phyloP scores from a whole-genome alignment of 2,113 vertebrate genomes.

The Vulpes ferrilata region DNA sequence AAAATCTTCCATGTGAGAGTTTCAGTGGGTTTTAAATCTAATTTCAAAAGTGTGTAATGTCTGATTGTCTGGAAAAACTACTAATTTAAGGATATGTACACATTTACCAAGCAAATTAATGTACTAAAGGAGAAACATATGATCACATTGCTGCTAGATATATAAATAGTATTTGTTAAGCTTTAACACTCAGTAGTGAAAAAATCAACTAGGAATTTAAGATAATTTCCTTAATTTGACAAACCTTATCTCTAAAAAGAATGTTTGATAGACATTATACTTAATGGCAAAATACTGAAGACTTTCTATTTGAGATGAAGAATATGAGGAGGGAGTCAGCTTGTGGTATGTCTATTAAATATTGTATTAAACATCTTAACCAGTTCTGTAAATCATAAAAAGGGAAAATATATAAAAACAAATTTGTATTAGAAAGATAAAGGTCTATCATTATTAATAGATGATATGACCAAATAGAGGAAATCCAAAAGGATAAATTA shows the following conservation, averaged over 20 bases:
- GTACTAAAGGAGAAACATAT: not conserved
- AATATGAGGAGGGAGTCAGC: not conserved
- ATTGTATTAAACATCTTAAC: not conserved
- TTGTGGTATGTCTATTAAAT: not conserved
- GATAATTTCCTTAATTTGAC: not conserved
- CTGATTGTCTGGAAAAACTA: not conserved
- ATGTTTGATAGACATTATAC: not conserved
- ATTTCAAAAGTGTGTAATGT: not conserved
- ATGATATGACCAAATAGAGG: not conserved
- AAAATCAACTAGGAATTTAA: not conserved
- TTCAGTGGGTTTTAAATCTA: not conserved
- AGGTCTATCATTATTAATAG: not conserved
- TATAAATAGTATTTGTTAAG: not conserved
- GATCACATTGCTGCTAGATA: not conserved
- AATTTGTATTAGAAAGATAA: not conserved
- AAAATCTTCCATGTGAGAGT: not conserved
- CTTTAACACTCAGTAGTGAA: not conserved
- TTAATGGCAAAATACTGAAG: not conserved
- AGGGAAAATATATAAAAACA: not conserved
- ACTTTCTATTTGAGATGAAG: not conserved
- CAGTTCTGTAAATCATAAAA: not conserved
- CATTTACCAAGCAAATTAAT: not conserved
- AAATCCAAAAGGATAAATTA: not conserved
- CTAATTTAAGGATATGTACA: not conserved
- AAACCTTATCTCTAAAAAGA: not conserved